A percentile compares a stretch with the other conserved stretches of the same genome.
Evolutionary conservation across 2,888 invertebrate species (phyloP).

Genomic region (Caenorhabditis becei): DNA sequence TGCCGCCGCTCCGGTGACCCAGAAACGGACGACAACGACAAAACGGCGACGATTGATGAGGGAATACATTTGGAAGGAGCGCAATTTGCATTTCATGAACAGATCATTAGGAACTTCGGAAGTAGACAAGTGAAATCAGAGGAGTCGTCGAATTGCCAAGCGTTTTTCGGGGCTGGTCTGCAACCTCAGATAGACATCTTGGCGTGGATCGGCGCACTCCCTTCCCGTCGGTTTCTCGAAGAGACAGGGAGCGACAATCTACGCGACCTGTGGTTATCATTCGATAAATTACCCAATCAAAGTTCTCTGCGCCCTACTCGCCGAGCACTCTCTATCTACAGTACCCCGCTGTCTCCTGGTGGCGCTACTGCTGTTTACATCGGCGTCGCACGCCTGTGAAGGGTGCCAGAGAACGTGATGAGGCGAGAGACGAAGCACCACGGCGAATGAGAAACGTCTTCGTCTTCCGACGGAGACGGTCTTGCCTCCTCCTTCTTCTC

Average conservation of each 20-base stretch:
- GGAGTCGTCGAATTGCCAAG: not conserved
- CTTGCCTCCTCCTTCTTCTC: conserved; percentile 34
- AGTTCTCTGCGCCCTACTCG: conserved; percentile 57
- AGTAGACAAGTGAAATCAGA: not conserved
- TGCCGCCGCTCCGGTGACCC: conserved; percentile 56
- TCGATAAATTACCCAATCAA: conserved; percentile 58
- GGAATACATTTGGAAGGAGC: not conserved
- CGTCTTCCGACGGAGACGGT: conserved; percentile 50
- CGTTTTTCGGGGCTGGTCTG: not conserved
- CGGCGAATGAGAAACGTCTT: conserved; percentile 60
- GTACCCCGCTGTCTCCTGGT: conserved; percentile 48
- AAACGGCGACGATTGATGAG: conserved; percentile 35
- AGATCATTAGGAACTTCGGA: not conserved
- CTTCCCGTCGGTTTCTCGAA: conserved; percentile 12
- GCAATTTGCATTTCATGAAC: conserved; percentile 51
- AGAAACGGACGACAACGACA: conserved; percentile 46
- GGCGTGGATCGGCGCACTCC: not conserved
- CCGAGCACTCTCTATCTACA: conserved; percentile 55
- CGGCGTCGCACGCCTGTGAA: conserved; percentile 40
- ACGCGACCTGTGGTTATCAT: conserved; percentile 43
- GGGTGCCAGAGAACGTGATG: conserved; percentile 30
- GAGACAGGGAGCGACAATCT: conserved; percentile 24
- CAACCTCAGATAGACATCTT: conserved; percentile 3
- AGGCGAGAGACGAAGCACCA: conserved; percentile 35
- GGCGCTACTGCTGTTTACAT: conserved; percentile 49